These are phyloP conservation scores for Apostichopus leukothele DNA, from an alignment of 53 echinoderm and acorn worm genomes.

Conservation along the genomic window DNA sequence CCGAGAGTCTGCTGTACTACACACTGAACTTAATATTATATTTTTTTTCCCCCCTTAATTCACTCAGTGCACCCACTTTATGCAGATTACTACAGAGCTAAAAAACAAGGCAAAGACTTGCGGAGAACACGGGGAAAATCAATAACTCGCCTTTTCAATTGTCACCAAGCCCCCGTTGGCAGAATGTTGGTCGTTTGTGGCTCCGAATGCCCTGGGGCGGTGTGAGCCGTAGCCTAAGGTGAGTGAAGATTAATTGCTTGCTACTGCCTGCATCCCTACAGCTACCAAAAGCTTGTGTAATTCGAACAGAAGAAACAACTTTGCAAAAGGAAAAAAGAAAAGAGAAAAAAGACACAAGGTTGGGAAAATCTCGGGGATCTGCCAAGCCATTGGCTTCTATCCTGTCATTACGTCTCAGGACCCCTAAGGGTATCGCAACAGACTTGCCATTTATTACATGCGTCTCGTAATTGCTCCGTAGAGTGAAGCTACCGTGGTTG, in stretches of 20 bases:
- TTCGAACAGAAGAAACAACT: constrained; percentile 45
- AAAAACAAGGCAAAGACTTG: constrained; percentile 47
- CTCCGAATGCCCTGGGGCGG: constrained; percentile 45
- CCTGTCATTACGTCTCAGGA: constrained; percentile 50
- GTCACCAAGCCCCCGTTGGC: constrained; percentile 44
- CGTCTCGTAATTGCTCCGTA: constrained; percentile 50
- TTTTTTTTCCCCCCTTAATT: constrained; percentile 7
- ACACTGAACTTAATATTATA: neutral
- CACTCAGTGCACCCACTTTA: constrained; percentile 40
- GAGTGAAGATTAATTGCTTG: constrained; percentile 45
- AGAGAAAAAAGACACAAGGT: constrained; percentile 23
- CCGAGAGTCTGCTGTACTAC: too few relatives aligned
- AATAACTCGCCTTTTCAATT: constrained; percentile 46
- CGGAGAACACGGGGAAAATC: constrained; percentile 39
- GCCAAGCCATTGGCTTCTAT: constrained; percentile 40
- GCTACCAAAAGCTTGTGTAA: constrained; percentile 48
- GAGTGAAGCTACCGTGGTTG: constrained; percentile 44
- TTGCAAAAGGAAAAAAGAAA: neutral
- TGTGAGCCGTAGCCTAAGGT: constrained; percentile 36
- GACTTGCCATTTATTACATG: constrained; percentile 52
- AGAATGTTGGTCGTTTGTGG: constrained; percentile 42
- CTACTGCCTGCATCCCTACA: constrained; percentile 38
- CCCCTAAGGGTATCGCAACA: constrained; percentile 50
- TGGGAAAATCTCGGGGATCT: constrained; percentile 38
- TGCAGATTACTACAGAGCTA: constrained; percentile 47